These are phyloP conservation scores for Cyclura pinguis DNA, from an alignment of 2,797 vertebrate genomes.

Conservation along the genomic window DNA sequence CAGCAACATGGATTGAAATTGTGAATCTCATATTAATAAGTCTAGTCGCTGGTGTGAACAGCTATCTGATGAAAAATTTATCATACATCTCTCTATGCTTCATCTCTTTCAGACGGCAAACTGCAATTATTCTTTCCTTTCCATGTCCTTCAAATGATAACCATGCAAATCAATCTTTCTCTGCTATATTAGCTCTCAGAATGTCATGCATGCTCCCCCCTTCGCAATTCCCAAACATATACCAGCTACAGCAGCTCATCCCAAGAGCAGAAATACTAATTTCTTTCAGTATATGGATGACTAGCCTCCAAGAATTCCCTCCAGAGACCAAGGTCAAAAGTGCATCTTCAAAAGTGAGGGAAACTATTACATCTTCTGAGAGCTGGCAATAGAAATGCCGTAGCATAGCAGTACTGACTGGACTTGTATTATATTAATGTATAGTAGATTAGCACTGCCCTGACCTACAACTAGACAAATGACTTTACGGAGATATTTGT, in stretches of 20 bases:
- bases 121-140: constrained; percentile 64
- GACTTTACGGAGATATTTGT: constrained; percentile 27
- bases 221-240: constrained; percentile 30
- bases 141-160: constrained; percentile 37
- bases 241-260: constrained; percentile 47
- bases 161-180: constrained; percentile 60
- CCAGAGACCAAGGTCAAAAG: constrained; percentile 49
- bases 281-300: constrained; percentile 47
- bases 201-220: constrained; percentile 28
- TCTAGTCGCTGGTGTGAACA: constrained; percentile 14
- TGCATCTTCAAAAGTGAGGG: constrained; percentile 47
- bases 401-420: constrained; percentile 38
- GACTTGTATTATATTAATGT: constrained; percentile 34
- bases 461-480: constrained; percentile 46
- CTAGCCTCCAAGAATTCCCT: constrained; percentile 47
- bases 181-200: constrained; percentile 66
- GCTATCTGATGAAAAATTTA: constrained; percentile 44
- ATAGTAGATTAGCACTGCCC: constrained; percentile 40
- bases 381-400: constrained; percentile 44
- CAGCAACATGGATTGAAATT: background rate
- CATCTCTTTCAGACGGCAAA: constrained; percentile 60
- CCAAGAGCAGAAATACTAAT: constrained; percentile 55
- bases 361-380: constrained; percentile 58
- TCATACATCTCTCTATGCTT: constrained; percentile 52
- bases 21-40: constrained; percentile 32